Evolutionary conservation across 2,797 vertebrate species (phyloP), one percentile per base, ranked within the genome.

Genomic region (Sebastes trivittatus): DNA sequence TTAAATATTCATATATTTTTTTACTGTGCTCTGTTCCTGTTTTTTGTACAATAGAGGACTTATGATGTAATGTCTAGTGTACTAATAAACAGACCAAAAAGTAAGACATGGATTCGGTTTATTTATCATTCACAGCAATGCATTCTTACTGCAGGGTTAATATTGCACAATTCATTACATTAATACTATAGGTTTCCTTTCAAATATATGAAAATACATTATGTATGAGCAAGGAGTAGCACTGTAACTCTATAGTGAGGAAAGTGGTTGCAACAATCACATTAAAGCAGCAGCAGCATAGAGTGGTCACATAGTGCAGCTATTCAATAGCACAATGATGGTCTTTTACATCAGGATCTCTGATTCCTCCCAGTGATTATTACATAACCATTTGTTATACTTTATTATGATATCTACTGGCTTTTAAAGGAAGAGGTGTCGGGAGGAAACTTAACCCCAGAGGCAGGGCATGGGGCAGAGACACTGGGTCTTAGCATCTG

Each of bases 61-160:
- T 27, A 25, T 7, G n/a, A 10, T 56, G 34, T 54, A 34, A 60
- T 73, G 5, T 61, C 4, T 25, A 20, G 32, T 6, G 25, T 18
- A 29, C 2, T 4, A 83, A 84, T 63, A 64, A 78, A 84, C 13
- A 84, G 63, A 77, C 60, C 3, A 64, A 55, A 65, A 63, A 29
- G 32, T 67, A 70, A 72, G 71, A 72, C 69, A 69, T 79, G 32
- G 49, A 82, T 87, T 88, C 85, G 68, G 49, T 93, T 92, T 93
- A 90, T 94, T 94, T 75, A 78, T 92, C 93, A 93, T 93, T 94
- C 88, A 94, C 93, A 91, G 82, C 83, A 94, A 91, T 94, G 91
- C 92, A 84, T 93, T 91, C 54, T 87, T 72, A 88, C 78, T 88
- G 86, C 91, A 87, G 89, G 89, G 83, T 91, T 93, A 88, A 83